Base-by-base conservation (phyloP, 2,888 invertebrate genomes). In the Lydus trimaculatus region DNA sequence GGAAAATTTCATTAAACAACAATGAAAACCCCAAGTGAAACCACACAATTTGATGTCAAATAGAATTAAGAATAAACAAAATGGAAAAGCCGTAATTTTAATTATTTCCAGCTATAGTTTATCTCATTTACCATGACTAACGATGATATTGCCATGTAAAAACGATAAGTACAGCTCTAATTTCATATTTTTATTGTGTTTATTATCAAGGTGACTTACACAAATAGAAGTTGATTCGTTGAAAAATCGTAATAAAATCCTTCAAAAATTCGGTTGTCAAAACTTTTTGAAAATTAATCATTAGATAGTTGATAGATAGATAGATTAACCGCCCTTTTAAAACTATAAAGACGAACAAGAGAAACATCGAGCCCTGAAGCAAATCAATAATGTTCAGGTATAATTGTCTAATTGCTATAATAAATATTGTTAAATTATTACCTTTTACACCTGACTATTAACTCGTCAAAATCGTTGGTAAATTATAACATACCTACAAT, bases 321-420 rank as follows among this genome's bases (percentile, higher is more conserved):
- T 28, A 58, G 58, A 6, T 28, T 31, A 23, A 58, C 13, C 13
- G 20, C 3, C 17, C 8, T 28, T 23, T 59, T 28, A 13, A 9
- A 59, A 23, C 9, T 15, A n/a, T n/a, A 28, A 31, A 59, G 9
- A 59, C 43, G 17, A 62, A 11, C 7, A 25, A 8, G 43, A 63
- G 31, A 65, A 61, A 52, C 33, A 61, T 67, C 33, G 33, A 15
- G 23, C 39, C 61, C 68, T 65, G 11, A 58, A 31, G 52, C 61
- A 58, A 48, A 64, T 68, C 61, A 56, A 62, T 68, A 68, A 68
- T 68, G 28, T 62, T 68, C n/a, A 58, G 64, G 36, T 68, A 58
- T 68, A 68, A 68, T 68, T 68, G 68, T 64, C 65, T 68, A 68
- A 68, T 68, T 68, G 68, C 68, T 56, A 58, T 64, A 64, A 68